These are phyloP conservation scores for Rhizoglyphus robini DNA, from an alignment of 1,140 invertebrate genomes.

Conservation along the genomic window DNA sequence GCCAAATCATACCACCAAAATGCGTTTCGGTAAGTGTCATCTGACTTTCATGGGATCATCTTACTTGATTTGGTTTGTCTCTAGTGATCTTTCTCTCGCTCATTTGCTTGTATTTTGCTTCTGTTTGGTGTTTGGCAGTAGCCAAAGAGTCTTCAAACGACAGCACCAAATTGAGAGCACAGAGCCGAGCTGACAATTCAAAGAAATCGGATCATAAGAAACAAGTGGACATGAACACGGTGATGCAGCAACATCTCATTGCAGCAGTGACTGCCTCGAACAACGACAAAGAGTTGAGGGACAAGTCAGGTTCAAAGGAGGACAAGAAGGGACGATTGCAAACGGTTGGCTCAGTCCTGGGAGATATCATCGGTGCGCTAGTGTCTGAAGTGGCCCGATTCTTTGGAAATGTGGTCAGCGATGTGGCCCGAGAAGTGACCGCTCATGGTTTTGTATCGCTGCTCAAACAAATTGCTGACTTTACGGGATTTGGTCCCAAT, in stretches of 20 bases:
- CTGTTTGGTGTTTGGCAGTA: neutral
- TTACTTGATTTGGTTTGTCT: neutral
- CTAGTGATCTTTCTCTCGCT: neutral
- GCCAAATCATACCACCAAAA: neutral
- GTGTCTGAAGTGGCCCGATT: conserved; percentile 13
- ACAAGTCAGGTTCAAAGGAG: neutral
- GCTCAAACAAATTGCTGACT: conserved; percentile 17
- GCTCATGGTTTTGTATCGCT: conserved; percentile 20
- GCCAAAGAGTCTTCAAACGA: neutral
- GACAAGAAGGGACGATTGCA: conserved; percentile 15
- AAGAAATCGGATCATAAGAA: neutral
- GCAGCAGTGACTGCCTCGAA: neutral
- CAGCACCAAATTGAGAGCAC: neutral
- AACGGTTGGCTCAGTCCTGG: conserved; percentile 17
- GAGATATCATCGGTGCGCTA: conserved; percentile 17
- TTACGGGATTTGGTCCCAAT: conserved; percentile 9
- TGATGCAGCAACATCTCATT: conserved; percentile 12
- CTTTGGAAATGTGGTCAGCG: conserved; percentile 15
- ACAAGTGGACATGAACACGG: neutral
- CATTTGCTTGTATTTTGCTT: neutral
- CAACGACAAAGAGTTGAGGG: neutral
- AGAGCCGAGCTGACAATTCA: neutral
- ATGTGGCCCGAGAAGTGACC: conserved; percentile 17
- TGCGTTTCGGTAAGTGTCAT: conserved; percentile 1
- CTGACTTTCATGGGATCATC: neutral